These are phyloP conservation scores for Colius striatus DNA, from an alignment of 2,113 vertebrate species.

Conservation along the genomic window DNA sequence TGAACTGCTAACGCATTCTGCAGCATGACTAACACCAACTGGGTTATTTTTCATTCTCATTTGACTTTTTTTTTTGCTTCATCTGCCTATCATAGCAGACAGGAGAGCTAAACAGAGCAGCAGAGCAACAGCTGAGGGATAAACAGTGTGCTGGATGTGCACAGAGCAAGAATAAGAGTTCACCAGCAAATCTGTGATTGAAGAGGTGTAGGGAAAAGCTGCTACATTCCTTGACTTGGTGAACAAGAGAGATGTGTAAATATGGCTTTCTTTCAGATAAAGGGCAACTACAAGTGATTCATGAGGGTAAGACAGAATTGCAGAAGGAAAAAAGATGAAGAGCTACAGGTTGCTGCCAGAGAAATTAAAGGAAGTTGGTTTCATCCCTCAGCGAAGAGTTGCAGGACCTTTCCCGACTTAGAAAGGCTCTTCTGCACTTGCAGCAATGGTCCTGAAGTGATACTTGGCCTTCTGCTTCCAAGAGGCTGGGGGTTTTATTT, in stretches of 20 bases:
- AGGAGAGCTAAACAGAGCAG: background rate
- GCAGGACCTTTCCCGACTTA: background rate
- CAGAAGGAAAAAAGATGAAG: background rate
- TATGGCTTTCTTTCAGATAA: background rate
- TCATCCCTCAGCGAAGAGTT: background rate
- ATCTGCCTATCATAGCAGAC: background rate
- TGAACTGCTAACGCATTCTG: background rate
- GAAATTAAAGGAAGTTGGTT: background rate
- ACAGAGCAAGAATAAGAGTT: background rate
- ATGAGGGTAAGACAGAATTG: background rate
- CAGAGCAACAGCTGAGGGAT: background rate
- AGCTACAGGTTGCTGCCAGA: background rate
- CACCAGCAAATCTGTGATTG: background rate
- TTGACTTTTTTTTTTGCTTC: background rate
- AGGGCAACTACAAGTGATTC: background rate
- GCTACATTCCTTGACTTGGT: background rate
- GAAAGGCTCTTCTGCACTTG: background rate
- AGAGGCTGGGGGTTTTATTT: background rate
- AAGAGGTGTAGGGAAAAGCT: background rate
- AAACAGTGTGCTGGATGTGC: background rate
- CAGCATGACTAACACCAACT: background rate
- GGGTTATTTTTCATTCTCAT: background rate
- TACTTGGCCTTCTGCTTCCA: background rate
- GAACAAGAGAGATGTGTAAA: background rate
- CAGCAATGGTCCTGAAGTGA: background rate